Percentiles rank a stretch among this genome's conserved stretches.
Conservation (phyloP, 2,113 vertebrate species). For the Amphilophus citrinellus region DNA sequence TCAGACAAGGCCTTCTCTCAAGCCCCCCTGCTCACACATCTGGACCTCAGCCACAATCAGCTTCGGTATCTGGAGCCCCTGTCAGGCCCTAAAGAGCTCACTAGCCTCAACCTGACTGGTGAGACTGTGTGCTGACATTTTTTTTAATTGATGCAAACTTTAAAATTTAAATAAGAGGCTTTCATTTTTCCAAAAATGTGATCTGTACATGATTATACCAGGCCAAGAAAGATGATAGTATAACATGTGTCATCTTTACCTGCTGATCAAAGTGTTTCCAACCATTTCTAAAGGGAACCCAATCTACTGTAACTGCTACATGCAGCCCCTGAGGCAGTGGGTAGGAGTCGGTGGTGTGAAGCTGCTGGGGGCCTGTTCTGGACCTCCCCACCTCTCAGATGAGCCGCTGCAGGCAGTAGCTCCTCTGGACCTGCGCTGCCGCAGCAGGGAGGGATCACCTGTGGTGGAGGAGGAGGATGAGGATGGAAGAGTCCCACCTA, state of each 20-base stretch:
- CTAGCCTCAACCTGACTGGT: slow-evolving; percentile 80
- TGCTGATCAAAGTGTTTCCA: not conserved
- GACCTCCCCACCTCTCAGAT: slow-evolving; percentile 82
- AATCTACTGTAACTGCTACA: slow-evolving; percentile 89
- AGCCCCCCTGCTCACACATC: slow-evolving; percentile 82
- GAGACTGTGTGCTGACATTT: not conserved
- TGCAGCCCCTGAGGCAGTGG: slow-evolving; percentile 87
- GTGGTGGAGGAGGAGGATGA: slow-evolving; percentile 58
- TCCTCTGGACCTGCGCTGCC: slow-evolving; percentile 80
- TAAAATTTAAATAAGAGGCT: not conserved
- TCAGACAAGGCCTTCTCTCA: slow-evolving; percentile 82
- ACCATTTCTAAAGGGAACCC: slow-evolving; percentile 84
- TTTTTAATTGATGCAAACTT: not conserved
- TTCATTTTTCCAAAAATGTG: not conserved
- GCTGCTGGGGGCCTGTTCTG: slow-evolving; percentile 81
- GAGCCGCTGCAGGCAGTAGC: slow-evolving; percentile 81
- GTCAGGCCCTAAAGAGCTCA: slow-evolving; percentile 75
- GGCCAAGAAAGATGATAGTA: not conserved
- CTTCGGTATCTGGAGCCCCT: slow-evolving; percentile 85
- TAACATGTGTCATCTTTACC: not conserved
- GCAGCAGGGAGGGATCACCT: not conserved
- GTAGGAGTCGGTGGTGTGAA: slow-evolving; percentile 69
- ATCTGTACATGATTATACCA: not conserved
- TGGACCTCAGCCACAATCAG: slow-evolving; percentile 91
- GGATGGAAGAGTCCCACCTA: not conserved